A percentile compares a stretch with the other conserved stretches of the same genome.
phyloP scores from a whole-genome alignment of 2,113 vertebrate species.

The Pampusana beccarii region DNA sequence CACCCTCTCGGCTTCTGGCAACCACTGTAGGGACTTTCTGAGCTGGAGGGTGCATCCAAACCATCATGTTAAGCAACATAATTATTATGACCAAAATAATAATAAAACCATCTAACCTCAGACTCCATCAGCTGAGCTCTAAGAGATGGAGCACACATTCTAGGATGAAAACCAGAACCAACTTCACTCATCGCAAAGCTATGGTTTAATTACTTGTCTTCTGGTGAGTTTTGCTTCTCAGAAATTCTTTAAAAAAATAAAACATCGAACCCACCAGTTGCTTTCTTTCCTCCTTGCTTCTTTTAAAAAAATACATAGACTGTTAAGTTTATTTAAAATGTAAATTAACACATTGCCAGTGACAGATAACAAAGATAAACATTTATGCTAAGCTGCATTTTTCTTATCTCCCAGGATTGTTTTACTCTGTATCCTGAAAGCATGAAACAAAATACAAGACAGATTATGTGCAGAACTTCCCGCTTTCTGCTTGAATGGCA shows the following conservation, averaged over 20 bases:
- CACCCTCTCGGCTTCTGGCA: conserved; percentile 30
- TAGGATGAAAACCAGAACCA: conserved; percentile 59
- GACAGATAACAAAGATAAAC: conserved; percentile 78
- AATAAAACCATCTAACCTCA: conserved; percentile 55
- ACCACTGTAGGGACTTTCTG: conserved; percentile 45
- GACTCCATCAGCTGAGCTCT: conserved; percentile 45
- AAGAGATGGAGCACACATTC: conserved; percentile 56
- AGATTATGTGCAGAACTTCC: conserved; percentile 46
- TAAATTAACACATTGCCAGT: conserved; percentile 70
- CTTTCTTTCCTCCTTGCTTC: conserved; percentile 46
- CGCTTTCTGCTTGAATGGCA: not conserved
- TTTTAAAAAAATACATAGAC: conserved; percentile 65
- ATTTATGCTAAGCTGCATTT: conserved; percentile 75
- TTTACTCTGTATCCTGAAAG: conserved; percentile 46
- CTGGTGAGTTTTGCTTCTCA: conserved; percentile 57
- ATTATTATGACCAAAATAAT: conserved; percentile 47
- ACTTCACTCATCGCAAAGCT: conserved; percentile 54
- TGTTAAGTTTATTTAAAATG: conserved; percentile 72
- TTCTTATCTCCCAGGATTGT: conserved; percentile 66
- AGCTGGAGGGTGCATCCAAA: conserved; percentile 37
- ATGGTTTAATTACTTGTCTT: conserved; percentile 38
- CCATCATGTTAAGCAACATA: conserved; percentile 46
- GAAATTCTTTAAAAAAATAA: conserved; percentile 71
- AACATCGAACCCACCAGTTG: not conserved
- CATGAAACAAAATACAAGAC: conserved; percentile 42